phyloP scores from a whole-genome alignment of 2,888 invertebrate genomes.

The Branchellion lobata region DNA sequence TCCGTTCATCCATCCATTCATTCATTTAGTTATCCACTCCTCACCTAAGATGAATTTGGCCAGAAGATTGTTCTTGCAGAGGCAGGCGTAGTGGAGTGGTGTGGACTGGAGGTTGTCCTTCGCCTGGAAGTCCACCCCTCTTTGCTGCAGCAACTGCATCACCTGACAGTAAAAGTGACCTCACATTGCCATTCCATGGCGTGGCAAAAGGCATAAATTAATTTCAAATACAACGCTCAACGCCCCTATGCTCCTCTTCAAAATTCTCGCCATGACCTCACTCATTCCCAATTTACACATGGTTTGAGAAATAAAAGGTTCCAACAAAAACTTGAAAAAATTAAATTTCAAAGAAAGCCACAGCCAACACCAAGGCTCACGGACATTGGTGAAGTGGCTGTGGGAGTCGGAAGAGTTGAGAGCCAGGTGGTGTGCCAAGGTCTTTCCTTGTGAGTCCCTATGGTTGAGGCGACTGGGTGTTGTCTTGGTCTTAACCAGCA shows the following conservation, averaged over 20 bases:
- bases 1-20: neutral
- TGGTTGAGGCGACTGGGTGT: neutral
- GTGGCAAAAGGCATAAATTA: too few species aligned
- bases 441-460: neutral
- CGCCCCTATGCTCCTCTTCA: too few species aligned
- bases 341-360: neutral
- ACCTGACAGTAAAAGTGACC: constrained; percentile 52
- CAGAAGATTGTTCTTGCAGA: constrained; percentile 59
- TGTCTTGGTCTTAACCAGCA: constrained; percentile 50
- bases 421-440: constrained; percentile 5
- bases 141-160: constrained; percentile 59
- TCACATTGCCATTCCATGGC: too few species aligned
- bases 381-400: constrained; percentile 3
- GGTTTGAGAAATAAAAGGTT: too few species aligned
- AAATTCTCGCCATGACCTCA: too few species aligned
- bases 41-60: constrained; percentile 59
- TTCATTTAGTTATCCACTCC: neutral
- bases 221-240: too few species aligned
- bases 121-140: constrained; percentile 58
- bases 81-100: constrained; percentile 62
- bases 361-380: neutral
- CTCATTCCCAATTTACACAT: too few species aligned
- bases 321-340: too few species aligned
- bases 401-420: neutral
- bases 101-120: constrained; percentile 61